These are phyloP conservation scores for Oryzias curvinotus DNA, from an alignment of 2,113 vertebrate genomes.

Conservation along the genomic window DNA sequence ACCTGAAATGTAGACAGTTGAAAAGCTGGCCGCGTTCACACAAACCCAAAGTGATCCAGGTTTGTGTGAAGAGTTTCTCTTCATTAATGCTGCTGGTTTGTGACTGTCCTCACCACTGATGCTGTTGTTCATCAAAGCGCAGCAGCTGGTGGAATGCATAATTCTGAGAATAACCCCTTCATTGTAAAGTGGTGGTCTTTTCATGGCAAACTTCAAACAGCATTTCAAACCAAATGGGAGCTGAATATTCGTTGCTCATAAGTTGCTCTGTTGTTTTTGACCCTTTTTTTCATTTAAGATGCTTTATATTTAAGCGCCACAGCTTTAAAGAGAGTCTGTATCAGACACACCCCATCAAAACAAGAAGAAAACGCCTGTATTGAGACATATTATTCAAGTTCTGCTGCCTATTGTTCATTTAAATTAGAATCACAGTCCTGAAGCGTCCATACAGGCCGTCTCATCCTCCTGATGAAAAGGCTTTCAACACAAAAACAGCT, in stretches of 20 bases:
- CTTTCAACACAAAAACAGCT: constrained; percentile 15
- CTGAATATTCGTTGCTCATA: constrained; percentile 35
- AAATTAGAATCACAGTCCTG: constrained; percentile 42
- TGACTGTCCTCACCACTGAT: constrained; percentile 19
- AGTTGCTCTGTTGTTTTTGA: constrained; percentile 50
- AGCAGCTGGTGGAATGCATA: constrained; percentile 32
- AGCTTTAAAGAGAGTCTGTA: constrained; percentile 31
- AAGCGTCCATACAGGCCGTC: constrained; percentile 30
- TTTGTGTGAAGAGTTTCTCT: constrained; percentile 4
- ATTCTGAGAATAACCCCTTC: constrained; percentile 41
- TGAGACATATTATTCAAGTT: constrained; percentile 24
- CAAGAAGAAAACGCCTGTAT: not conserved
- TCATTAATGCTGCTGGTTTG: constrained; percentile 21
- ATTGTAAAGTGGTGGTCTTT: constrained; percentile 48
- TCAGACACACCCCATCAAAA: constrained; percentile 15
- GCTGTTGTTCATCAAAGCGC: constrained; percentile 54
- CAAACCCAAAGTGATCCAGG: not conserved
- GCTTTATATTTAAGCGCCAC: constrained; percentile 18
- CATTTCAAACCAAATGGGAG: constrained; percentile 47
- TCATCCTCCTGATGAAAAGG: constrained; percentile 12
- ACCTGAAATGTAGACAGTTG: constrained; percentile 18
- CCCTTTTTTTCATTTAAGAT: constrained; percentile 19
- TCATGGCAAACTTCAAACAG: constrained; percentile 57
- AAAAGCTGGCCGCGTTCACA: not conserved
- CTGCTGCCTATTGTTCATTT: constrained; percentile 25